Base-by-base conservation (phyloP, 2,113 vertebrate genomes). In the Ophiodon elongatus region DNA sequence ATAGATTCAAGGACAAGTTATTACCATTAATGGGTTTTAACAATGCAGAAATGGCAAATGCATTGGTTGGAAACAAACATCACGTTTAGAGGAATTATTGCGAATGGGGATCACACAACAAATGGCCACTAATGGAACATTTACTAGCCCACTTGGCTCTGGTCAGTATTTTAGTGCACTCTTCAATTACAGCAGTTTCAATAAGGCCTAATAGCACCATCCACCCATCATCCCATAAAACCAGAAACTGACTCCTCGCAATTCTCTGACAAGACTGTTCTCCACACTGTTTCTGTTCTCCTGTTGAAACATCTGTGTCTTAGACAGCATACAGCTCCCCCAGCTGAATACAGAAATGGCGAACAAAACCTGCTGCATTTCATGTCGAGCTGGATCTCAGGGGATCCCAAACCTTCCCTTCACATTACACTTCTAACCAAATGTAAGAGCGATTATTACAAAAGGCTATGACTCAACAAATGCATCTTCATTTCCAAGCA, bases 401-500 rank as follows among this genome's bases (percentile, higher is more conserved):
- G 86, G 83, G 88, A 85, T 63, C 71, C 71, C 47, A 25, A 84
- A 56, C 57, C 76, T 74, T 83, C 78, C 57, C 47, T 39, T 82
- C 65, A 60, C 69, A 67, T 83, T 85, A 79, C 74, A 72, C 81
- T 77, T 89, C 76, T 50, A 84, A 84, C 88, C 25, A 74, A 85
- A 92, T 86, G 67, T 76, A 79, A 82, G 52, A 79, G 79, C 47
- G 80, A 77, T 74, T 83, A 86, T 87, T 85, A 88, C 41, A 83
- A 83, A 85, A 83, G 74, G 56, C 77, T 80, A 82, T 67, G 71
- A 84, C 82, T 89, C 85, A 89, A 91, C 87, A 90, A 89, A 92
- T 76, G 82, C 74, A 60, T 73, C 73, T 76, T 90, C 37, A 75
- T 84, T 57, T 87, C 57, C n/a, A 62, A 27, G 79, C 54, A 11